Evolutionary conservation across 2,113 vertebrate genomes (phyloP).

Genomic region (Cyprichromis sp.): DNA sequence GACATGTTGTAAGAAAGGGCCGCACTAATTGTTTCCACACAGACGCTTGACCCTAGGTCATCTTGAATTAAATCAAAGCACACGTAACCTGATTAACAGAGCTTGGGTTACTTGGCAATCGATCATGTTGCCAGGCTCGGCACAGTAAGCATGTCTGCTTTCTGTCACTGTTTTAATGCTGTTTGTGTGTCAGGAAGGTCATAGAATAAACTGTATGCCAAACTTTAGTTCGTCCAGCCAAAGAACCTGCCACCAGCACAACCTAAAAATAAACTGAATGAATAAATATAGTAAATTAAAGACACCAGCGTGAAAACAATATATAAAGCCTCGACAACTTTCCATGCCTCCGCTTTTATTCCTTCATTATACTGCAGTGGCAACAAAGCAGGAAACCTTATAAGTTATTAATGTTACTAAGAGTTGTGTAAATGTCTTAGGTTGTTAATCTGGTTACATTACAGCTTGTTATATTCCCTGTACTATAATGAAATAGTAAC

Average conservation of each 20-base stretch:
- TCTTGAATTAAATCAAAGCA: slow-evolving; percentile 1
- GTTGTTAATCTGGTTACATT: background rate
- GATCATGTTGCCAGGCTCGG: background rate
- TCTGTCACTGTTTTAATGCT: background rate
- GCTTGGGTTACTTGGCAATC: background rate
- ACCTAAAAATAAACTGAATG: background rate
- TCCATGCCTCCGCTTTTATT: background rate
- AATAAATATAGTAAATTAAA: background rate
- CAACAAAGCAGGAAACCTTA: background rate
- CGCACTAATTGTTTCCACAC: background rate
- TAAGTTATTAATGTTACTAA: background rate
- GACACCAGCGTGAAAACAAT: background rate
- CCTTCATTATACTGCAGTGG: background rate
- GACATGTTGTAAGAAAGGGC: background rate
- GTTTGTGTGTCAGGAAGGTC: background rate
- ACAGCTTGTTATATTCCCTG: background rate
- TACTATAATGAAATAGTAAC: background rate
- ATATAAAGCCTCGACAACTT: background rate
- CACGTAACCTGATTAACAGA: slow-evolving; percentile 27
- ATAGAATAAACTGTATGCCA: background rate
- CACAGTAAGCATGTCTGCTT: background rate
- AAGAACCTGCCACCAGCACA: background rate
- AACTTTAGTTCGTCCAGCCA: background rate
- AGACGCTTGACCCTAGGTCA: background rate
- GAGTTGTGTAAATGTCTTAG: background rate